Base-by-base conservation (phyloP, 1,140 invertebrate species). In the Drosophila rhopaloa region DNA sequence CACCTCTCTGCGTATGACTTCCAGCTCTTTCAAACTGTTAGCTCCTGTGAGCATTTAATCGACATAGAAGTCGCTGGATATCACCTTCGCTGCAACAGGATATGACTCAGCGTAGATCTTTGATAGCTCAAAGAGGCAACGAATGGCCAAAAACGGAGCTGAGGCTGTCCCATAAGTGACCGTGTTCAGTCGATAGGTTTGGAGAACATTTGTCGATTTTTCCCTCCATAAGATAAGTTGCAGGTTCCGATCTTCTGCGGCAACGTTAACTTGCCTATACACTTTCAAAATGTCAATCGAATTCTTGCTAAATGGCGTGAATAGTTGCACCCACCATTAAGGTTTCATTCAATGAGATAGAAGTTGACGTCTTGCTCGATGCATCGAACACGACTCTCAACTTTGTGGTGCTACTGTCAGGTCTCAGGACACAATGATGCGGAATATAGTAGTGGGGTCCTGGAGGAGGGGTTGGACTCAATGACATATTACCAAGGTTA, bases 401-500 rank as follows among this genome's bases (percentile, higher is more conserved):
- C 58, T 90, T 84, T 8, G 92, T 92, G 11, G 79, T 83, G 38
- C 72, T 59, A 61, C 86, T 91, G 4, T 19, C 19, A 62, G 83
- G 67, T 63, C 75, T 81, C 8, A 90, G 51, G 9, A 92, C 85
- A 32, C 71, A 79, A 68, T 93, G 90, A 73, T 93, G 91, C 37
- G 88, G 82, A 24, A 78, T 50, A 58, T 73, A 68, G 44, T 63
- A 78, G 32, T 40, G 53, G 0, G n/a, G 51, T 13, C 53, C 13
- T 53, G 24, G 24, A 24, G 65, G n/a, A 44, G 51, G 41, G 11
- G 10, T 9, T 44, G 5, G 7, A 29, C 19, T 48, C 14, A n/a
- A 24, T 11, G 37, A 44, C 66, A 76, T 70, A 43, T 76, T 59
- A 0, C 47, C 44, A 32, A 74, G 47, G 27, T 8, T 14, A 14